Percentiles rank a stretch among this genome's conserved stretches.
These are phyloP conservation scores for Gisinianus flammeolus DNA, from an alignment of 2,888 invertebrate species.

Conservation along the genomic window DNA sequence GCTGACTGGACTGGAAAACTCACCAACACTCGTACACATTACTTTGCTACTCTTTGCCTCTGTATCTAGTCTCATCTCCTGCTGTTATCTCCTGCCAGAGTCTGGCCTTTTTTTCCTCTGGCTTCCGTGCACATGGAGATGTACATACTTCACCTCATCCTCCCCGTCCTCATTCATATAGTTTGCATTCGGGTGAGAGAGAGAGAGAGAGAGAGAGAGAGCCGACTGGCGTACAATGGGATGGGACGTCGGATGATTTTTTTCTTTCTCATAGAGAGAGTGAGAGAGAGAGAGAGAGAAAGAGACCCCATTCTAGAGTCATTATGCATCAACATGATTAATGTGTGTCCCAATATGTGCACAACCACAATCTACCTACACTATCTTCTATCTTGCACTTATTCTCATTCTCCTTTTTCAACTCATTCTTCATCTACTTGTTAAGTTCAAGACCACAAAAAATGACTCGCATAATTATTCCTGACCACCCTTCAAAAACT, in stretches of 20 bases:
- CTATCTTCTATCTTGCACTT: neutral
- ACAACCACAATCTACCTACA: slow-evolving; percentile 7
- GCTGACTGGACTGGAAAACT: neutral
- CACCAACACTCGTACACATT: neutral
- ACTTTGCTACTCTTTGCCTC: neutral
- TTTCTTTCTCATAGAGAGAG: neutral
- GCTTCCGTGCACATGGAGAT: neutral
- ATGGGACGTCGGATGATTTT: slow-evolving; percentile 16
- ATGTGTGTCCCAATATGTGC: slow-evolving; percentile 18
- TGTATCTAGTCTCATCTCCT: slow-evolving; percentile 29
- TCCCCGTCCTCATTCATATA: neutral
- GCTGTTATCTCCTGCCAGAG: slow-evolving; percentile 24
- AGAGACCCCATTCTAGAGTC: slow-evolving; percentile 1
- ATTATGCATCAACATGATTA: slow-evolving; percentile 25
- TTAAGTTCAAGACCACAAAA: too few species aligned
- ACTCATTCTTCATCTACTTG: too few species aligned
- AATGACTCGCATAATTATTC: too few species aligned
- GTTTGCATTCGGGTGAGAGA: slow-evolving; percentile 5
- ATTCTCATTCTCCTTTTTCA: neutral
- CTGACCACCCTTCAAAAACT: neutral
- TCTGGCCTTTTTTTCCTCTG: neutral
- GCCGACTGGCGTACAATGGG: slow-evolving; percentile 19
- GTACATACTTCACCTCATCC: neutral
- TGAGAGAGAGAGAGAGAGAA: too few species aligned
- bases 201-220: neutral